Evolutionary conservation across 2,888 invertebrate species (phyloP).

Genomic region (Aphelenchoides bicaudatus): DNA sequence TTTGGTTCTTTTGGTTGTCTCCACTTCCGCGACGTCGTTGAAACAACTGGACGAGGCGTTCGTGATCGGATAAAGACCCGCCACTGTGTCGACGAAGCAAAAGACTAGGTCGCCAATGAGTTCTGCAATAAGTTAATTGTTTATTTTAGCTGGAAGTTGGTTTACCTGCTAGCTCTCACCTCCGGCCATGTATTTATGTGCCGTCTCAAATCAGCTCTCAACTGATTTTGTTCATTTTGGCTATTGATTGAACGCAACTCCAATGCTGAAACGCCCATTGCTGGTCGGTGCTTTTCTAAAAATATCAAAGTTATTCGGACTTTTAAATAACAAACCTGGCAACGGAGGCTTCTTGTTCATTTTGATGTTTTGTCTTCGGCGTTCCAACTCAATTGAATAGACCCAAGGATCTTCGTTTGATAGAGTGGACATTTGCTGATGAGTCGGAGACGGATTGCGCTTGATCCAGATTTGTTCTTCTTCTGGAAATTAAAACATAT

Average conservation of each 20-base stretch:
- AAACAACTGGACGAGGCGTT: neutral
- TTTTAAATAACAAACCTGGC: neutral
- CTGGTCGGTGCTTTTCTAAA: constrained; percentile 10
- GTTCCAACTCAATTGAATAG: constrained; percentile 20
- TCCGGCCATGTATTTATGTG: constrained; percentile 18
- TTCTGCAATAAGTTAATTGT: neutral
- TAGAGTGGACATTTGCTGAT: neutral
- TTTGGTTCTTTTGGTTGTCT: too few species aligned
- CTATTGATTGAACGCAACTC: constrained; percentile 2
- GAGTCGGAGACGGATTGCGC: neutral
- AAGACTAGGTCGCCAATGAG: constrained; percentile 16
- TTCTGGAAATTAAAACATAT: neutral
- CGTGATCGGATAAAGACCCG: neutral
- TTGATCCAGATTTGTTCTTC: neutral
- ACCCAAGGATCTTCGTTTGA: constrained; percentile 15
- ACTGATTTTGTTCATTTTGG: neutral
- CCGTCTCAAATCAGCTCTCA: neutral
- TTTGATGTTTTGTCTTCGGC: neutral
- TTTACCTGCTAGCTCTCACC: constrained; percentile 2
- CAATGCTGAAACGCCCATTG: constrained; percentile 12
- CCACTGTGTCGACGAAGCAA: constrained; percentile 11
- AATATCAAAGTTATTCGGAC: too few species aligned
- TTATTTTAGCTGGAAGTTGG: too few species aligned
- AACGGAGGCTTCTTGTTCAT: neutral
- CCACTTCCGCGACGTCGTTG: too few species aligned